Base-by-base conservation (phyloP, 2,797 vertebrate genomes). In the Spea hammondii region DNA sequence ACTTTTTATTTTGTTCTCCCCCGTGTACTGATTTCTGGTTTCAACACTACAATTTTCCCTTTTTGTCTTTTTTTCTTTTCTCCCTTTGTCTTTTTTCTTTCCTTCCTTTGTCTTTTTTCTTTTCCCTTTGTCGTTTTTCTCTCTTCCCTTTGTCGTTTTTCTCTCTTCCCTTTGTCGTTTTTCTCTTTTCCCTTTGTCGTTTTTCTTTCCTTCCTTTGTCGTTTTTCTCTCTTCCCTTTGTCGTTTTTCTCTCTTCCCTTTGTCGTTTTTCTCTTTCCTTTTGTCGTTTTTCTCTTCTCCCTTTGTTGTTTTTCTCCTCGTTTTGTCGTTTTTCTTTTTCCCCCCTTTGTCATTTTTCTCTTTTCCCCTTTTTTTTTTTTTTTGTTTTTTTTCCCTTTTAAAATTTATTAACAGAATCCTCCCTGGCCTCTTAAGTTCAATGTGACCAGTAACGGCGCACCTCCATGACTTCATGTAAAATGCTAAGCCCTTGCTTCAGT, bases 281-380 rank as follows among this genome's bases (percentile, higher is more conserved):
- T 51, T 51, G 10, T 79, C 82, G 84, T 85, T 79, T 84, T 82
- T 85, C 84, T 53, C 13, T 14, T 10, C 7, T 9, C 49, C 54
- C 64, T 6, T 6, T 4, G 14, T 69, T 47, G 9, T 62, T 84
- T 80, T 82, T 81, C 80, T 82, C 76, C 83, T 79, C 78, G 78
- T 1, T 6, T 51, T 51, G 10, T 79, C 82, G 84, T 85, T 79
- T 84, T 82, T 85, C 84, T 53, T 84, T 80, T 82, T 81, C 80
- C 78, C 2, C 48, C 60, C 47, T 53, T 72, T 72, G 5, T 54
- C 14, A 1, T 70, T 49, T 68, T 68, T 48, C n/a, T 68, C 45
- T 32, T 54, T 44, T 57, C 8, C 32, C 32, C 65, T 14, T 59
- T 65, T 2, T 7, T n/a, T 51, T 50, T 65, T 62, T 13, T 5